Base-by-base conservation (phyloP, 2,797 vertebrate genomes). In the Vultur gryphus region DNA sequence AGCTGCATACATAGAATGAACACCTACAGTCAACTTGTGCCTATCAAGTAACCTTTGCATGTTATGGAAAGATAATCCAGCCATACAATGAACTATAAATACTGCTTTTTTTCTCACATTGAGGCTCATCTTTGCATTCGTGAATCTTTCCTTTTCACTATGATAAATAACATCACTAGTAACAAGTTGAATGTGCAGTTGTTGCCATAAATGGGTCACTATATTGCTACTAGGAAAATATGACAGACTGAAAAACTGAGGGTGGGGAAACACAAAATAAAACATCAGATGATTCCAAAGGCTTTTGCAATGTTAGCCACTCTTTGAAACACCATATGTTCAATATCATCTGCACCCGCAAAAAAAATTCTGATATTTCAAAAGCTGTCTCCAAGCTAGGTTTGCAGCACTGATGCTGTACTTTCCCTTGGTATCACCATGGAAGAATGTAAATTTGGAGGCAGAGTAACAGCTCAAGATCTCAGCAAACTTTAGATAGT, bases 281-380 rank as follows among this genome's bases (percentile, higher is more conserved):
- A 93, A 11, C 19, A 44, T 41, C 37, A 41, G 43, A 64, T 58
- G 26, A 75, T 84, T 88, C 87, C 58, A 90, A 93, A 96, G 83
- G 46, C 43, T 95, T 92, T 88, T 92, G 59, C 59, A 77, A 52
- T 65, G 46, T 78, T 91, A 62, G 62, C 55, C 83, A 58, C 37
- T 92, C 79, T 96, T 89, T 76, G 69, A 87, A 80, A 64, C 78
- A 86, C 91, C 67, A 67, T 95, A 66, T 95, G 77, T 87, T 96
- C 86, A 54, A 33, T 78, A 82, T 88, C 76, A 84, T 80, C 82
- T 80, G 44, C 64, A 88, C 18, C 28, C 6, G 11, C 54, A 87
- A 54, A 91, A 84, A 33, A 29, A 58, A 0, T 43, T 84, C 72
- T 51, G 46, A 6, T 95, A 58, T 89, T 90, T 93, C 39, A 43